phyloP scores from a whole-genome alignment of 2,888 invertebrate genomes.

The Mamestra brassicae region DNA sequence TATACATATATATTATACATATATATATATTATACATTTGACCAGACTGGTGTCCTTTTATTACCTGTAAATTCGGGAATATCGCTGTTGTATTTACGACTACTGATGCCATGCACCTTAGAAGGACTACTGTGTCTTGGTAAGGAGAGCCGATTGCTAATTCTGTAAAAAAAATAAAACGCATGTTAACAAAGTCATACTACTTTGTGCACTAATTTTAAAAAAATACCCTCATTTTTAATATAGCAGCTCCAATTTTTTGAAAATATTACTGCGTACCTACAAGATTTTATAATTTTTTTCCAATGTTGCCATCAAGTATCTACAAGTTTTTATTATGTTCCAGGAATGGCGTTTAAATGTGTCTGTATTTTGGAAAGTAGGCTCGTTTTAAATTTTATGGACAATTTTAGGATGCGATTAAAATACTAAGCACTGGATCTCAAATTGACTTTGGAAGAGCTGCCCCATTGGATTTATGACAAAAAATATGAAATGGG shows the following conservation, averaged over 20 bases:
- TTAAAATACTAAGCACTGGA: too few species aligned
- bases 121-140: conserved; percentile 71
- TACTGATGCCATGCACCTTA: conserved; percentile 74
- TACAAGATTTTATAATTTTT: background rate
- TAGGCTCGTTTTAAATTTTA: too few species aligned
- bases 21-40: background rate
- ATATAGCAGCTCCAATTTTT: background rate
- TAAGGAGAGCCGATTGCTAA: conserved; percentile 80
- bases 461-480: too few species aligned
- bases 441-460: too few species aligned
- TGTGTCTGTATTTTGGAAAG: too few species aligned
- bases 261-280: background rate
- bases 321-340: too few species aligned
- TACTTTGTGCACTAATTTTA: background rate
- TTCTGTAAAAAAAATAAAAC: conserved; percentile 68
- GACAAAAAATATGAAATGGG: too few species aligned
- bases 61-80: conserved; percentile 72
- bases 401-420: too few species aligned
- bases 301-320: background rate
- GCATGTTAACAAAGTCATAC: background rate
- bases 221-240: too few species aligned
- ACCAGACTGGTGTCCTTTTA: background rate
- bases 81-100: conserved; percentile 62
- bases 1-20: background rate
- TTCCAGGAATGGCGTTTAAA: too few species aligned